Conservation (phyloP, 2,888 invertebrate species). For the Brenthis ino region DNA sequence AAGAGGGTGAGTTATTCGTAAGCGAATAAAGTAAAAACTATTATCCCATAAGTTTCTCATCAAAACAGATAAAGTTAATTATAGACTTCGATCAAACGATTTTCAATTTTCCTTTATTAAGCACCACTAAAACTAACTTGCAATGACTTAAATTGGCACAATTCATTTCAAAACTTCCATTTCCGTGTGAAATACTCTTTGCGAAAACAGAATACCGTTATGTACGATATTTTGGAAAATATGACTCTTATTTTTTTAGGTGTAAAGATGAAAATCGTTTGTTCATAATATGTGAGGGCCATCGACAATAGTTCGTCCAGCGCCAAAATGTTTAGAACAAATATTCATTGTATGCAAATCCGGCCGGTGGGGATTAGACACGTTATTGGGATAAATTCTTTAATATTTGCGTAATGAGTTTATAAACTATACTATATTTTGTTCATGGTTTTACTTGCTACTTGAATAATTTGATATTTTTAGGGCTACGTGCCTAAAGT, state of each 20-base stretch:
- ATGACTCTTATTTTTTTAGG: constrained; percentile 28
- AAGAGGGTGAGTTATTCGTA: too few species aligned
- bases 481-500: too few species aligned
- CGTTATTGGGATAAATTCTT: constrained; percentile 48
- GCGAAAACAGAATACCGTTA: constrained; percentile 39
- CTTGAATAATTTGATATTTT: too few species aligned
- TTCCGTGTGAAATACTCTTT: constrained; percentile 43
- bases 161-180: constrained; percentile 44
- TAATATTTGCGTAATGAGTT: constrained; percentile 20
- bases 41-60: not conserved
- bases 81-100: not conserved
- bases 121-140: constrained; percentile 14
- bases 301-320: constrained; percentile 59
- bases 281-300: constrained; percentile 48
- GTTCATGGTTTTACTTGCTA: too few species aligned
- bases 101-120: constrained; percentile 8
- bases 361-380: constrained; percentile 66
- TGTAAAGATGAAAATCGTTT: constrained; percentile 47
- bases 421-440: not conserved
- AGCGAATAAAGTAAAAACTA: too few species aligned
- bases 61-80: not conserved
- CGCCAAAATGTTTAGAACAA: constrained; percentile 72
- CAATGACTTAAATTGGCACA: constrained; percentile 39
- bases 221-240: constrained; percentile 10
- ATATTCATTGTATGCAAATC: constrained; percentile 77